Conservation (phyloP, 2,888 invertebrate genomes). For the Steromphala cineraria region DNA sequence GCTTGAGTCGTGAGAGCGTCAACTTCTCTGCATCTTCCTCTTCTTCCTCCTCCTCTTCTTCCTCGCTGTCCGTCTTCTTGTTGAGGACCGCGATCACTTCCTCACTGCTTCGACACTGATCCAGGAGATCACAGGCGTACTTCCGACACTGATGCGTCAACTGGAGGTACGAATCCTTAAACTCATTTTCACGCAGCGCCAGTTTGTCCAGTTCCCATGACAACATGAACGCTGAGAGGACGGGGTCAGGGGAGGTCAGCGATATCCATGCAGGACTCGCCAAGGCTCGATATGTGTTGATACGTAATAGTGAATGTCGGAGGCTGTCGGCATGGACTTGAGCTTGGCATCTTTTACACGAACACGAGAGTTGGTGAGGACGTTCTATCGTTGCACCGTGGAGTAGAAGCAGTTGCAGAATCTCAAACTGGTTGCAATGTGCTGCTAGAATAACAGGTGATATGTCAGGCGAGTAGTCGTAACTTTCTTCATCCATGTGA, state of each 20-base stretch:
- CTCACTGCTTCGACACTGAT: conserved; percentile 78
- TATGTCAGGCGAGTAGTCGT: conserved; percentile 78
- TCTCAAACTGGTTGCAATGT: conserved; percentile 79
- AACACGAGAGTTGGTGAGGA: conserved; percentile 76
- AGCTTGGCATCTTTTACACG: conserved; percentile 76
- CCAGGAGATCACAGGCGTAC: conserved; percentile 78
- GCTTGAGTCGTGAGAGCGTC: conserved; percentile 76
- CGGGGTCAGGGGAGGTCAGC: conserved; percentile 78
- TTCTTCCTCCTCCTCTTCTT: conserved; percentile 68
- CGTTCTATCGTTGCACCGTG: conserved; percentile 76
- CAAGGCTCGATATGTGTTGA: conserved; percentile 78
- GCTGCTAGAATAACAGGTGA: conserved; percentile 77
- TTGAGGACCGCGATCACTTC: conserved; percentile 73
- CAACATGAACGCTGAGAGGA: conserved; percentile 77
- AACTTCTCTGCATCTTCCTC: conserved; percentile 47
- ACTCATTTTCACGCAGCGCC: conserved; percentile 77
- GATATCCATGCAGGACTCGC: conserved; percentile 79
- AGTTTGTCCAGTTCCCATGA: conserved; percentile 78
- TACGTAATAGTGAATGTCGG: conserved; percentile 77
- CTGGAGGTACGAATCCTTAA: conserved; percentile 77
- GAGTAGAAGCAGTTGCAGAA: conserved; percentile 77
- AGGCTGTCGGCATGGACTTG: conserved; percentile 76
- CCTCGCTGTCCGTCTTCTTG: conserved; percentile 59
- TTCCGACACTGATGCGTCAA: conserved; percentile 78
- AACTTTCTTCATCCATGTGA: conserved; percentile 75